phyloP scores from a whole-genome alignment of 2,888 invertebrate genomes.

The Pandemis cinnamomeana region DNA sequence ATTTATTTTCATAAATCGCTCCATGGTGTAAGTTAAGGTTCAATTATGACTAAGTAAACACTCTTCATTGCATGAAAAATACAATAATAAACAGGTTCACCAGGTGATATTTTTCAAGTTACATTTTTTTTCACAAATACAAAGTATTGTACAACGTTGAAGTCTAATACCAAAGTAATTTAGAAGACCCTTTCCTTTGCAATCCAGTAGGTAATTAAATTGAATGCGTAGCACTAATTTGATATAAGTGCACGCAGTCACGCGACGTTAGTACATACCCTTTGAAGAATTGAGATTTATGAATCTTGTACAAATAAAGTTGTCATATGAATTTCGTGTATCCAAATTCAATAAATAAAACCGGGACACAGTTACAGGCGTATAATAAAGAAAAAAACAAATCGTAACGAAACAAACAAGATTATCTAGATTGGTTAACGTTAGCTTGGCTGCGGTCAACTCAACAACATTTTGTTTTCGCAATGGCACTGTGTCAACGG shows the following conservation, averaged over 20 bases:
- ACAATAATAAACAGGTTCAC: too few species aligned
- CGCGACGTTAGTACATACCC: slow-evolving; percentile 45
- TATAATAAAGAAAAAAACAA: background rate
- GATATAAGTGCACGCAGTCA: slow-evolving; percentile 55
- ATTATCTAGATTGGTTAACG: background rate
- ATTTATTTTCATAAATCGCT: too few species aligned
- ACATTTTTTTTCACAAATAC: background rate
- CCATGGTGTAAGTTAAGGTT: too few species aligned
- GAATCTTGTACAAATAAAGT: background rate
- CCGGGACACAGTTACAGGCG: background rate
- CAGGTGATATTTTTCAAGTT: too few species aligned
- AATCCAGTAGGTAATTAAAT: slow-evolving; percentile 53
- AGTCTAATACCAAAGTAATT: slow-evolving; percentile 5
- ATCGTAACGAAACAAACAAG: background rate
- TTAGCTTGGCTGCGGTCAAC: slow-evolving; percentile 51
- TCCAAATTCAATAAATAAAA: background rate
- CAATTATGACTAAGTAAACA: too few species aligned
- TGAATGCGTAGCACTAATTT: slow-evolving; percentile 54
- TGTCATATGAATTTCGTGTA: background rate
- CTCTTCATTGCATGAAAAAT: too few species aligned
- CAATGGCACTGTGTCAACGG: slow-evolving; percentile 45
- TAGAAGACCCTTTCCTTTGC: slow-evolving; percentile 46
- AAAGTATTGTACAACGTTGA: background rate
- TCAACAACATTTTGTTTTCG: slow-evolving; percentile 51
- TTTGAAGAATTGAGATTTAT: slow-evolving; percentile 41